Percentiles rank a stretch among this genome's conserved stretches.
Conservation (phyloP, 2,888 invertebrate genomes). For the Choristoneura rosaceana region DNA sequence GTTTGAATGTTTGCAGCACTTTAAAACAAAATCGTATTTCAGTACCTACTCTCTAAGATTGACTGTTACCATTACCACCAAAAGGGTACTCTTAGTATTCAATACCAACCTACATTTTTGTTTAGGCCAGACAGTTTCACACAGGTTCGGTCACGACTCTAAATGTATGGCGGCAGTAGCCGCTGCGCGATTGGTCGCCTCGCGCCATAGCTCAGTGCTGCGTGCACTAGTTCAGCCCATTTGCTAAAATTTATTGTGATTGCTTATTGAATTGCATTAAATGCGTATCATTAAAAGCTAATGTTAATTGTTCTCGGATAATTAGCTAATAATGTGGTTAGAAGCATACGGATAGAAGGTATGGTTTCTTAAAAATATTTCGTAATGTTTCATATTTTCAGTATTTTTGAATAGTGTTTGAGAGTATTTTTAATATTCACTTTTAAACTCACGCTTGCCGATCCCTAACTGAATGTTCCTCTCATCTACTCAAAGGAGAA, state of each 20-base stretch:
- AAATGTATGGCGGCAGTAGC: neutral
- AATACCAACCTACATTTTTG: constrained; percentile 1
- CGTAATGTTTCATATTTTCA: too few relatives aligned
- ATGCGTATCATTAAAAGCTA: constrained; percentile 29
- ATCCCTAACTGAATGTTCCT: too few relatives aligned
- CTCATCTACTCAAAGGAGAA: too few relatives aligned
- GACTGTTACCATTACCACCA: neutral
- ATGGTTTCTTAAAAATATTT: too few relatives aligned
- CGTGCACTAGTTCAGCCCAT: constrained; percentile 14
- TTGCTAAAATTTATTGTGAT: constrained; percentile 32
- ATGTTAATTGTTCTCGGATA: constrained; percentile 26
- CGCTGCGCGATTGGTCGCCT: neutral
- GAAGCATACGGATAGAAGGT: neutral
- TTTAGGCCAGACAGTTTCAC: neutral
- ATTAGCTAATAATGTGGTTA: neutral
- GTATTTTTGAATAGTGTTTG: too few relatives aligned
- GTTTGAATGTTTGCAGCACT: too few relatives aligned
- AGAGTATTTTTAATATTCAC: too few relatives aligned
- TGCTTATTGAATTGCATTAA: constrained; percentile 15
- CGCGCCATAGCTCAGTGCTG: constrained; percentile 3
- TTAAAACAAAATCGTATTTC: too few relatives aligned
- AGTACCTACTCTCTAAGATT: neutral
- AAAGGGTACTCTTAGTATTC: neutral
- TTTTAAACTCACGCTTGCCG: too few relatives aligned
- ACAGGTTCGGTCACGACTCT: constrained; percentile 11